Conservation (phyloP, 2,113 vertebrate genomes). For the Lutjanus erythropterus region DNA sequence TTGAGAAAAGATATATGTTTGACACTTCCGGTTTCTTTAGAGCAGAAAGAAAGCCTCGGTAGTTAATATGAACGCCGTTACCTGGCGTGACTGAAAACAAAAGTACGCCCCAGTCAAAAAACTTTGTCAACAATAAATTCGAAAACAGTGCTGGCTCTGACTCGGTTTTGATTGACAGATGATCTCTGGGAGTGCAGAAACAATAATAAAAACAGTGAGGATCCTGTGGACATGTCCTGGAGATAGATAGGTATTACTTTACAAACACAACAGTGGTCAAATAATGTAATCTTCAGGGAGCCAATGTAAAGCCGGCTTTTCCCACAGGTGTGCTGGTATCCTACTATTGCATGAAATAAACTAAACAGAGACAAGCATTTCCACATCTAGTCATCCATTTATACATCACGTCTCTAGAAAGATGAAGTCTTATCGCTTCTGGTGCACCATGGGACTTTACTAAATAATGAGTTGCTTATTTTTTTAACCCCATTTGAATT, state of each 20-base stretch:
- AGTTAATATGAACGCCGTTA: slow-evolving; percentile 8
- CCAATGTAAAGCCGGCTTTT: slow-evolving; percentile 5
- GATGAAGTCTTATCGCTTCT: no score
- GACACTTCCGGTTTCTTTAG: slow-evolving; percentile 43
- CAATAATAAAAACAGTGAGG: background rate
- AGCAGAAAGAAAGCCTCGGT: slow-evolving; percentile 9
- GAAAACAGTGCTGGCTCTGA: slow-evolving; percentile 1
- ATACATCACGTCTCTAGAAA: background rate
- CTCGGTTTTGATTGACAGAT: slow-evolving; percentile 56
- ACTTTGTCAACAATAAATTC: slow-evolving; percentile 34
- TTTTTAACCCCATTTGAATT: no score
- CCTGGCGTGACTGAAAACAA: slow-evolving; percentile 33
- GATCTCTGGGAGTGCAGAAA: slow-evolving; percentile 30
- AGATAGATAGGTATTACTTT: slow-evolving; percentile 38
- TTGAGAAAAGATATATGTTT: slow-evolving; percentile 40
- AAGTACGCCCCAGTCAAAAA: slow-evolving; percentile 31
- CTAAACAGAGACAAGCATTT: background rate
- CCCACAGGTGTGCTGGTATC: background rate
- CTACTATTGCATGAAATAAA: background rate
- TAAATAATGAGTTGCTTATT: no score
- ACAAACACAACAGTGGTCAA: slow-evolving; percentile 14
- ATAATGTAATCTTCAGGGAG: background rate
- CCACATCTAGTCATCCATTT: background rate
- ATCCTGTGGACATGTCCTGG: slow-evolving; percentile 30
- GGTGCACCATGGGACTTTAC: no score